Evolutionary conservation across 2,797 vertebrate genomes (phyloP).

Genomic region (Arnoldichthys spilopterus): DNA sequence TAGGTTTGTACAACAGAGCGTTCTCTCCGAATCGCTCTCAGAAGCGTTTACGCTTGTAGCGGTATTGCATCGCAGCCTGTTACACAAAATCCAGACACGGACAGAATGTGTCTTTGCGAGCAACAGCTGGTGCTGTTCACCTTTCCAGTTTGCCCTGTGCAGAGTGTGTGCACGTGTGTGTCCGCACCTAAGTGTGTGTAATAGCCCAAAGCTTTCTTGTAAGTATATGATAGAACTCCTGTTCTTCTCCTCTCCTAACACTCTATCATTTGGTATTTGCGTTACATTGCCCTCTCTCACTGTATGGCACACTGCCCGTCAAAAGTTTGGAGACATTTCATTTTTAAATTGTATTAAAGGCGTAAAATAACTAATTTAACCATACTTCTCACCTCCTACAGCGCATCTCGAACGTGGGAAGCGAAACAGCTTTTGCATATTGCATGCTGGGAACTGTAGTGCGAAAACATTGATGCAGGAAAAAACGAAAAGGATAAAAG

Average conservation of each 20-base stretch:
- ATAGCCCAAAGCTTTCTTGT: constrained; percentile 1
- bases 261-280: not conserved
- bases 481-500: not conserved
- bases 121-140: too few species aligned
- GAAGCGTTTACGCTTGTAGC: not conserved
- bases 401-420: too few species aligned
- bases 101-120: not conserved
- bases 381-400: too few species aligned
- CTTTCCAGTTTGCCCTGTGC: constrained; percentile 17
- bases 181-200: not conserved
- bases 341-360: not conserved
- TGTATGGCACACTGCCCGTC: not conserved
- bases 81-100: not conserved
- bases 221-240: not conserved
- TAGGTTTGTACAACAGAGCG: constrained; percentile 3
- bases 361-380: too few species aligned
- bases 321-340: not conserved
- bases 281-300: constrained; percentile 4
- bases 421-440: too few species aligned
- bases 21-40: not conserved
- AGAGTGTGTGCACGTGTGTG: constrained; percentile 14
- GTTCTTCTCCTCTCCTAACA: not conserved
- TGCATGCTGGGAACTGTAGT: not conserved
- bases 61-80: constrained; percentile 27
- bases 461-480: not conserved